phyloP scores from a whole-genome alignment of 2,888 invertebrate genomes.

The Nebria brevicollis region DNA sequence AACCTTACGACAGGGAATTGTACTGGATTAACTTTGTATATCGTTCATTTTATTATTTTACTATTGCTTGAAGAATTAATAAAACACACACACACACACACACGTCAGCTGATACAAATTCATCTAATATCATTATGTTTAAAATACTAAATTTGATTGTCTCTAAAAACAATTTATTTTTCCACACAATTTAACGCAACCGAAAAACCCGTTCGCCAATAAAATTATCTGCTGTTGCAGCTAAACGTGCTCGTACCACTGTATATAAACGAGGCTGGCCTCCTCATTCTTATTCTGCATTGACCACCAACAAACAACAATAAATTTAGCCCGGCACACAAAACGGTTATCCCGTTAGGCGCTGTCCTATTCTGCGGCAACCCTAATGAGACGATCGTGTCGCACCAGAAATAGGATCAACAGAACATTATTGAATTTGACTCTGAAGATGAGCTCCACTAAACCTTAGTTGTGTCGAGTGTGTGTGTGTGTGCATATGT shows the following conservation, averaged over 20 bases:
- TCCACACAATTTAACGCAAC: slow-evolving; percentile 38
- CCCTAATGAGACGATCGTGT: background rate
- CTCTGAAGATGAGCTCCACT: background rate
- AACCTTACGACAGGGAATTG: background rate
- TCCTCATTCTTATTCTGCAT: slow-evolving; percentile 33
- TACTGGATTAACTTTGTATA: too few species aligned
- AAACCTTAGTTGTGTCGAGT: background rate
- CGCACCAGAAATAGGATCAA: background rate
- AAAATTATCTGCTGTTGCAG: slow-evolving; percentile 37
- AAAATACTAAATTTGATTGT: too few species aligned
- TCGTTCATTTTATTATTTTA: too few species aligned
- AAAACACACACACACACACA: too few species aligned
- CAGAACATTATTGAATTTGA: background rate
- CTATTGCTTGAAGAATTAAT: too few species aligned
- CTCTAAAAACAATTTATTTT: slow-evolving; percentile 26
- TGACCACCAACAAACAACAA: slow-evolving; percentile 8
- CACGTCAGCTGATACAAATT: too few species aligned
- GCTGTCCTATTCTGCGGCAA: background rate
- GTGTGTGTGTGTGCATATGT: background rate
- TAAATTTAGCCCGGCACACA: slow-evolving; percentile 26
- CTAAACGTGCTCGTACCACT: slow-evolving; percentile 27
- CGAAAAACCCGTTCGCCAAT: slow-evolving; percentile 24
- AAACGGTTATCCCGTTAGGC: slow-evolving; percentile 32
- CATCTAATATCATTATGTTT: too few species aligned
- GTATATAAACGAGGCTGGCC: background rate